A percentile compares a stretch with the other conserved stretches of the same genome.
These are phyloP conservation scores for Mercenaria mercenaria DNA, from an alignment of 1,140 invertebrate species.

Conservation along the genomic window DNA sequence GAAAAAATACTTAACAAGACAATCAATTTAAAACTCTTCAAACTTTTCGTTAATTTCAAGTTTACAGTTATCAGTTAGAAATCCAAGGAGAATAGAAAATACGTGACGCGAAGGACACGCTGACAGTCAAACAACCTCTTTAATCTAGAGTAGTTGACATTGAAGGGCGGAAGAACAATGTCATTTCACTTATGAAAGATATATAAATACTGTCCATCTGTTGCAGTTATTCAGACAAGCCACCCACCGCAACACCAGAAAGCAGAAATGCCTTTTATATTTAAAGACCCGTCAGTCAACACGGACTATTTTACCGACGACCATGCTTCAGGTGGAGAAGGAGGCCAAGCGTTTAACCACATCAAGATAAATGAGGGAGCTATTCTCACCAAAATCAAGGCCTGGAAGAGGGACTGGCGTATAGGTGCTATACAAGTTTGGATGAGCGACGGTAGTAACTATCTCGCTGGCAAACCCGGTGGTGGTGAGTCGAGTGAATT, in stretches of 20 bases:
- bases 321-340: background rate
- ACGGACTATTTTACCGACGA: slow-evolving; percentile 1
- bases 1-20: too few species aligned
- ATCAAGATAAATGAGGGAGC: background rate
- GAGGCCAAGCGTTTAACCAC: background rate
- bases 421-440: background rate
- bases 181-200: too few species aligned
- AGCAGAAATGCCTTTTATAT: background rate
- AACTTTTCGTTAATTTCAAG: too few species aligned
- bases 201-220: too few species aligned
- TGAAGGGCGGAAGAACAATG: too few species aligned
- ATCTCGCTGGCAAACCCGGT: background rate
- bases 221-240: too few species aligned
- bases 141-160: too few species aligned
- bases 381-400: background rate
- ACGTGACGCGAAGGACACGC: too few species aligned
- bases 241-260: background rate
- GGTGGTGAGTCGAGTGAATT: background rate
- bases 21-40: too few species aligned
- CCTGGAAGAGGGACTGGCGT: background rate
- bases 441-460: background rate
- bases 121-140: too few species aligned
- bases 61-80: too few species aligned
- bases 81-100: too few species aligned
- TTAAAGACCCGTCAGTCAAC: background rate